These are phyloP conservation scores for Drosophila pectinifera DNA, from an alignment of 1,140 invertebrate species.

Conservation along the genomic window DNA sequence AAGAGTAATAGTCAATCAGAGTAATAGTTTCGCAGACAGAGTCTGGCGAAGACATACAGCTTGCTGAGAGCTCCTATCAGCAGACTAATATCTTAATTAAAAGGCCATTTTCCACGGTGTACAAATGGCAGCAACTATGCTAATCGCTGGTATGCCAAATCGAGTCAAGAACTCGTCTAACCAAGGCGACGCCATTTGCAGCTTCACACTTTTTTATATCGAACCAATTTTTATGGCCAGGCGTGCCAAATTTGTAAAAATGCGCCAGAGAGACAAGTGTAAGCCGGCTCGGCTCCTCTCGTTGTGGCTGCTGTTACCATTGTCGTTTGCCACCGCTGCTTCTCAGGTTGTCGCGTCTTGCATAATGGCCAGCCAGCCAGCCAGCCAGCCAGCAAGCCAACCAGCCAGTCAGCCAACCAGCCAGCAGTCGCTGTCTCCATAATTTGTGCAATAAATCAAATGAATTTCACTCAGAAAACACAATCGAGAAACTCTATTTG, in stretches of 20 bases:
- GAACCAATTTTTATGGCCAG: constrained; percentile 80
- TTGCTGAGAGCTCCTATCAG: not conserved
- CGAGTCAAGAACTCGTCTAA: constrained; percentile 73
- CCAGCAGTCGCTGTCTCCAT: constrained; percentile 56
- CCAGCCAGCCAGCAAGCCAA: too few species aligned
- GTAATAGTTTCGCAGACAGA: not conserved
- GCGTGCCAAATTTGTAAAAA: constrained; percentile 82
- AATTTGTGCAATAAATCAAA: constrained; percentile 83
- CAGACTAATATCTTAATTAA: constrained; percentile 5
- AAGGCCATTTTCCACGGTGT: not conserved
- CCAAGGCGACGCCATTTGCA: constrained; percentile 81
- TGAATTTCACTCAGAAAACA: constrained; percentile 79
- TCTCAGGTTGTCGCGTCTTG: constrained; percentile 51
- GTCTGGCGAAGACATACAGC: not conserved
- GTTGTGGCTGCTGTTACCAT: constrained; percentile 17
- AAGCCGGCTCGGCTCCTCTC: constrained; percentile 44
- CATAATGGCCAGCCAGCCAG: constrained; percentile 54
- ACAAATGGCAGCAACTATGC: constrained; percentile 69
- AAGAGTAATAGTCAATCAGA: too few species aligned
- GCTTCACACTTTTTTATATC: constrained; percentile 79
- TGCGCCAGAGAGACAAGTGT: constrained; percentile 77
- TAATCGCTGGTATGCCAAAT: constrained; percentile 73
- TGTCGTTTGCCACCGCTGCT: constrained; percentile 48
- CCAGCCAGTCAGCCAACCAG: too few species aligned
- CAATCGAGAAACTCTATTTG: constrained; percentile 52